Conservation (phyloP, 2,797 vertebrate genomes). For the Anguilla marmorata region DNA sequence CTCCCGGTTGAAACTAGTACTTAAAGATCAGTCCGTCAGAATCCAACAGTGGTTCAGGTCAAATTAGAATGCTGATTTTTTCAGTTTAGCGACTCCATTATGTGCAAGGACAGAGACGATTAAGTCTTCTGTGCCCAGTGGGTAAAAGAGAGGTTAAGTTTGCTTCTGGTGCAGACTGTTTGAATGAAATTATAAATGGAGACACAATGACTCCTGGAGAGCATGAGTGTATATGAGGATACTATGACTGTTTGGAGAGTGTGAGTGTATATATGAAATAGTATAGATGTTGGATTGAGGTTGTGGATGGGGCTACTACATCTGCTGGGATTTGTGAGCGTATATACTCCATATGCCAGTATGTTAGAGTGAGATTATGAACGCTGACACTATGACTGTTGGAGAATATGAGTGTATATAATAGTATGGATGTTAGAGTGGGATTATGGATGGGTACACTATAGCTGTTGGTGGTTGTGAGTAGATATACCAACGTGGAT, state of each 20-base stretch:
- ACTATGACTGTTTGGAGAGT: neutral
- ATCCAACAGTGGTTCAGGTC: constrained; percentile 30
- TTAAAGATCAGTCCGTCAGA: neutral
- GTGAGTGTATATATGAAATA: neutral
- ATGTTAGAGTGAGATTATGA: too few species aligned
- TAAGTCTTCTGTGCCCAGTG: constrained; percentile 34
- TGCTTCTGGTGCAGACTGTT: neutral
- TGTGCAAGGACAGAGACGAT: constrained; percentile 29
- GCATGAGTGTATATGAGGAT: neutral
- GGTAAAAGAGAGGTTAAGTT: constrained; percentile 27
- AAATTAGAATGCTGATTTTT: constrained; percentile 31
- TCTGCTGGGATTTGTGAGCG: neutral
- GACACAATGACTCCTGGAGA: neutral
- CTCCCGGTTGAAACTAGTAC: neutral
- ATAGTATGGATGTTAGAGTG: neutral
- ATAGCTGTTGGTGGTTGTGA: neutral
- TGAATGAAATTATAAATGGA: neutral
- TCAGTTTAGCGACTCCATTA: constrained; percentile 21
- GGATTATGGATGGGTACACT: too few species aligned
- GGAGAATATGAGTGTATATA: neutral
- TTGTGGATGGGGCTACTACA: neutral
- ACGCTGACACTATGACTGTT: neutral
- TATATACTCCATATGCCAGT: too few species aligned
- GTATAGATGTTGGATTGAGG: neutral
- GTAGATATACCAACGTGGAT: too few species aligned